These are phyloP conservation scores for Sarcophaga subvicina DNA, from an alignment of 2,888 invertebrate genomes.

Conservation along the genomic window DNA sequence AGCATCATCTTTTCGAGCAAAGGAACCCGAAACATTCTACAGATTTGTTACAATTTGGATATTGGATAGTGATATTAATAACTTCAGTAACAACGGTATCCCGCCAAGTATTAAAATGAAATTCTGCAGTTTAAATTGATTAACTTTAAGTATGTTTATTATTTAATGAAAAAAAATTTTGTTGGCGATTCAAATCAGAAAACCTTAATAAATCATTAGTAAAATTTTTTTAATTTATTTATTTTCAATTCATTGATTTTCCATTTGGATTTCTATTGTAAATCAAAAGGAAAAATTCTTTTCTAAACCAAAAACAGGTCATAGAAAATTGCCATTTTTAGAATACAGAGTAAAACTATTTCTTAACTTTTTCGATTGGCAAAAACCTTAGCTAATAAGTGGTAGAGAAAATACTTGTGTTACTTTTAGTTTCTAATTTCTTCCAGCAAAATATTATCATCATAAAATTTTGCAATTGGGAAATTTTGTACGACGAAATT, in stretches of 20 bases:
- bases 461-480: not conserved
- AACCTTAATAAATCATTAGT: too few species aligned
- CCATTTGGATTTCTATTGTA: too few species aligned
- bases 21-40: too few species aligned
- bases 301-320: too few species aligned
- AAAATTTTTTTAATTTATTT: too few species aligned
- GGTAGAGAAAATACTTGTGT: slow-evolving; percentile 18
- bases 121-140: not conserved
- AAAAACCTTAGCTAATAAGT: slow-evolving; percentile 43
- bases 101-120: not conserved
- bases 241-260: too few species aligned
- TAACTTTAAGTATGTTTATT: too few species aligned
- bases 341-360: slow-evolving; percentile 14
- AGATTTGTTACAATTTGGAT: too few species aligned
- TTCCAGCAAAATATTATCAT: slow-evolving; percentile 7
- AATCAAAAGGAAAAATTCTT: not conserved
- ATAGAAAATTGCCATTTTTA: not conserved
- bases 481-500: not conserved
- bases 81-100: too few species aligned
- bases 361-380: not conserved
- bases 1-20: too few species aligned
- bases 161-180: too few species aligned
- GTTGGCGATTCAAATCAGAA: too few species aligned
- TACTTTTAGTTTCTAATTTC: not conserved
- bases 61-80: not conserved